Base-by-base conservation (phyloP, 23 tunicate genomes). In the Corella eumyota region DNA sequence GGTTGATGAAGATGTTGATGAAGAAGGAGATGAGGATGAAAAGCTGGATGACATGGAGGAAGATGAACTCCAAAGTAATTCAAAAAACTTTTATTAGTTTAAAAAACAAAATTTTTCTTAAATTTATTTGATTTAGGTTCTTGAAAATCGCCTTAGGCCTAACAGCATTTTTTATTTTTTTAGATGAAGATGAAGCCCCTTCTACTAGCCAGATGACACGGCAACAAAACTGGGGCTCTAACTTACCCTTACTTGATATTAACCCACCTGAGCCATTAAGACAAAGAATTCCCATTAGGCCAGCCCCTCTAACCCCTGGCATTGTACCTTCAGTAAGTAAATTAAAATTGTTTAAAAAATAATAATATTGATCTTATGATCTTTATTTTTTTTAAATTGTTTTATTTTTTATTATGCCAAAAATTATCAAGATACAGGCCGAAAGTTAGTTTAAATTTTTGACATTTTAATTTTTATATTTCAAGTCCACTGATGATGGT, bases 401-500 rank as follows among this genome's bases (percentile, higher is more conserved):
- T n/a, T n/a, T n/a, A n/a, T n/a, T n/a, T n/a, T n/a, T n/a, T n/a
- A n/a, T n/a, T n/a, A n/a, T n/a, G n/a, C n/a, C n/a, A n/a, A n/a
- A n/a, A n/a, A n/a, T n/a, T n/a, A n/a, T n/a, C n/a, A n/a, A n/a
- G n/a, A n/a, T n/a, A n/a, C n/a, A n/a, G n/a, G n/a, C n/a, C n/a
- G n/a, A n/a, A n/a, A n/a, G n/a, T n/a, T n/a, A n/a, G n/a, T n/a
- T n/a, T n/a, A n/a, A n/a, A n/a, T n/a, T n/a, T n/a, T n/a, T n/a
- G n/a, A n/a, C n/a, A n/a, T n/a, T n/a, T n/a, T n/a, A n/a, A n/a
- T n/a, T n/a, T n/a, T n/a, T n/a, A n/a, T n/a, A n/a, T n/a, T 40
- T 29, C 7, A 72, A 75, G 88, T 34, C 78, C 6, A 73, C 85
- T 15, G 95, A 85, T 23, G 95, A 85, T 25, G 90, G 78, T 0